phyloP scores from a whole-genome alignment of 2,797 vertebrate genomes.

The Yasuhikotakia modesta region DNA sequence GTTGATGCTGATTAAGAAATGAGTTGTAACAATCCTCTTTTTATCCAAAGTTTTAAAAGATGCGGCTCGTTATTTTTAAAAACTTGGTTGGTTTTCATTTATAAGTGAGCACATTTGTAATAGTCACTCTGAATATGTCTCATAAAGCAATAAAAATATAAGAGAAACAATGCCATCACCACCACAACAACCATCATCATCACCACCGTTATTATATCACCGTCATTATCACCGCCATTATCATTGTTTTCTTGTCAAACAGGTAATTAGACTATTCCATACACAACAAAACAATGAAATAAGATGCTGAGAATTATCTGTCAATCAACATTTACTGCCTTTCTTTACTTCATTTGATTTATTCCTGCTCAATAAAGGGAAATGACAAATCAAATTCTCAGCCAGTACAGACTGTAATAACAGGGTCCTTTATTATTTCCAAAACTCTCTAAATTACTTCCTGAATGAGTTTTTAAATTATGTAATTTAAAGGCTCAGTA shows the following conservation, averaged over 20 bases:
- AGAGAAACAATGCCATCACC: constrained; percentile 1
- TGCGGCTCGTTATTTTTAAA: too few relatives aligned
- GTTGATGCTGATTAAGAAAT: too few relatives aligned
- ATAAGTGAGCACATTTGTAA: background rate
- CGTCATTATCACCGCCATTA: background rate
- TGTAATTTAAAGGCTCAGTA: background rate
- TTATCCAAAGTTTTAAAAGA: too few relatives aligned
- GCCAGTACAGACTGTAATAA: constrained; percentile 2
- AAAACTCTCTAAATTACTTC: background rate
- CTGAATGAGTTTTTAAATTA: constrained; percentile 1
- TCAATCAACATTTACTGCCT: constrained; percentile 9
- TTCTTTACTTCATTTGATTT: constrained; percentile 2
- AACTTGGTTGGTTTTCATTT: background rate
- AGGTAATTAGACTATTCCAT: background rate
- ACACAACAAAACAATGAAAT: background rate
- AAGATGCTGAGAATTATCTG: constrained; percentile 23
- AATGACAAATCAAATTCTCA: background rate
- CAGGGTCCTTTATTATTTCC: background rate
- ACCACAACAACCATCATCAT: background rate
- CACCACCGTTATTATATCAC: background rate
- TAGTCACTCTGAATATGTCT: background rate
- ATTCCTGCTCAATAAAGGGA: background rate
- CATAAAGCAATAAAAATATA: background rate
- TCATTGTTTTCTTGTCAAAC: background rate
- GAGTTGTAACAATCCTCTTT: too few relatives aligned